phyloP scores from a whole-genome alignment of 2,113 vertebrate genomes.

The Gadus macrocephalus region DNA sequence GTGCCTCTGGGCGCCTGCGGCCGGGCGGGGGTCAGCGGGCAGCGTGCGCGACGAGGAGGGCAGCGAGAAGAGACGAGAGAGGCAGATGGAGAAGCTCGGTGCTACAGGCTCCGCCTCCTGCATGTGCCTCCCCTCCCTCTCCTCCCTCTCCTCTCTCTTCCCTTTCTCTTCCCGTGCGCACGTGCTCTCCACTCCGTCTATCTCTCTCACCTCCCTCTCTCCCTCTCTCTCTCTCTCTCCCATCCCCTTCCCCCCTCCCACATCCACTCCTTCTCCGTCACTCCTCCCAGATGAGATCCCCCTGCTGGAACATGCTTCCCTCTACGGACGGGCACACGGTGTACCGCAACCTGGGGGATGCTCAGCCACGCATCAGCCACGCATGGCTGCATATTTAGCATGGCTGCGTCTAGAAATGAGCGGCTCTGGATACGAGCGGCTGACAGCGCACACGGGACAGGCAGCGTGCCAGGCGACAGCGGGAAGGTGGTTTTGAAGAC shows the following conservation, averaged over 20 bases:
- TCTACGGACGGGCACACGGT: background rate
- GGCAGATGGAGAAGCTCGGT: slow-evolving; percentile 35
- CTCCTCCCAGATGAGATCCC: background rate
- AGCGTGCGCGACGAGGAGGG: slow-evolving; percentile 5
- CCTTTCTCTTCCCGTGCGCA: slow-evolving; percentile 47
- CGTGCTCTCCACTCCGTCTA: slow-evolving; percentile 50
- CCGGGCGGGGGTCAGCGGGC: no score
- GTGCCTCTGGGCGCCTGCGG: no score
- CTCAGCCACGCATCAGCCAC: slow-evolving; percentile 20
- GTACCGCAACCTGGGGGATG: slow-evolving; percentile 24
- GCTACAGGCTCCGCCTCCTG: slow-evolving; percentile 20
- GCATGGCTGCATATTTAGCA: background rate
- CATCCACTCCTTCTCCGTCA: background rate
- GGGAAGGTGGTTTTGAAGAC: no score
- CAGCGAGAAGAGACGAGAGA: slow-evolving; percentile 30
- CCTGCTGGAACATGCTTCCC: background rate
- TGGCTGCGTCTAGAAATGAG: no score
- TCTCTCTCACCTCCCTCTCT: slow-evolving; percentile 23
- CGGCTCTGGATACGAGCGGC: no score
- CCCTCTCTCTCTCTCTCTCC: slow-evolving; percentile 16
- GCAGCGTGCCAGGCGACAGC: no score
- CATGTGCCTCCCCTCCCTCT: slow-evolving; percentile 52
- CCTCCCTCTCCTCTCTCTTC: slow-evolving; percentile 37
- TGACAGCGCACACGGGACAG: no score
- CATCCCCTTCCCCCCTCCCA: background rate